Percentiles rank a stretch among this genome's conserved stretches.
These are phyloP conservation scores for Pangasianodon gigas DNA, from an alignment of 2,113 vertebrate species.

Conservation along the genomic window DNA sequence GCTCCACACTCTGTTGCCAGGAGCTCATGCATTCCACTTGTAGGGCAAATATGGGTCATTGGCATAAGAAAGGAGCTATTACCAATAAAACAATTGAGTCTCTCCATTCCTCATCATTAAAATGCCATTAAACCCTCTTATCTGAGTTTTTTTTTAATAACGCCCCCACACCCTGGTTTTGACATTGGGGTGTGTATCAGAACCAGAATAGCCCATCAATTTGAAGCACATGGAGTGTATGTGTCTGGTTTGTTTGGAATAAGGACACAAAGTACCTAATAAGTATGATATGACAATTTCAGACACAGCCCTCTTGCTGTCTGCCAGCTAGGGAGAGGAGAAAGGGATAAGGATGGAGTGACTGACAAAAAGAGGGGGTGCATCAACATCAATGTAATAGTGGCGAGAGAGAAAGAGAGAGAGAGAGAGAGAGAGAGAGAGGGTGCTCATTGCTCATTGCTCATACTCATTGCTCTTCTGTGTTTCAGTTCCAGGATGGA, in stretches of 20 bases:
- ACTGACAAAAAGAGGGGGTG: neutral
- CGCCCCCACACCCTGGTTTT: slow-evolving; percentile 5
- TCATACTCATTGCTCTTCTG: neutral
- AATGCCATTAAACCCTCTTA: slow-evolving; percentile 55
- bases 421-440: neutral
- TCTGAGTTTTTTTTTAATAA: slow-evolving; percentile 10
- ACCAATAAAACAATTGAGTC: slow-evolving; percentile 47
- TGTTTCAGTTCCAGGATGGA: slow-evolving; percentile 85
- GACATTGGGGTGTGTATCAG: slow-evolving; percentile 7
- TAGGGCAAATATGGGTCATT: slow-evolving; percentile 42
- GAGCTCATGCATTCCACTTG: slow-evolving; percentile 38
- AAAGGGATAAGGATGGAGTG: neutral
- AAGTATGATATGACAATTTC: slow-evolving; percentile 26
- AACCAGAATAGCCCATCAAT: slow-evolving; percentile 34
- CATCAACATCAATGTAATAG: neutral
- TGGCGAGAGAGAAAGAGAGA: neutral
- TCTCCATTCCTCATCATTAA: slow-evolving; percentile 47
- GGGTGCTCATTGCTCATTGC: too few species aligned
- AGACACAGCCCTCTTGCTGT: slow-evolving; percentile 10
- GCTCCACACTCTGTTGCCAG: slow-evolving; percentile 33
- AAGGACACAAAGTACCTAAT: slow-evolving; percentile 17
- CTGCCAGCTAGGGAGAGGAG: neutral
- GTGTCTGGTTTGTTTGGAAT: neutral
- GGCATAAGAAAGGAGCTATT: slow-evolving; percentile 49
- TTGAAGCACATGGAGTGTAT: neutral